Evolutionary conservation across 2,888 invertebrate genomes (phyloP).

Genomic region (Conus canariensis): DNA sequence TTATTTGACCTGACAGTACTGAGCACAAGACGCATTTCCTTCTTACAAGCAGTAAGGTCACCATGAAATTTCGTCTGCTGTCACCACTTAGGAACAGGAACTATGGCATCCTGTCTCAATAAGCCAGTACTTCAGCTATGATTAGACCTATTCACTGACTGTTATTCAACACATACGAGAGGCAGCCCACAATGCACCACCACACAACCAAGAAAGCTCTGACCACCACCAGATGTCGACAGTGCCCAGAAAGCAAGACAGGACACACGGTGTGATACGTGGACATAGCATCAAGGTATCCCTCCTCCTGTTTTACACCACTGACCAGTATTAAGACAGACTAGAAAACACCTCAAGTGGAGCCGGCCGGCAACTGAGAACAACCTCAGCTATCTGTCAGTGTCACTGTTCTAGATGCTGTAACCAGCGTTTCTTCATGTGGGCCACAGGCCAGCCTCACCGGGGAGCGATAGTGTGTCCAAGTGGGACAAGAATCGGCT

Average conservation of each 20-base stretch:
- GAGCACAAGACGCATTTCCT: background rate
- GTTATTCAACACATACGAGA: background rate
- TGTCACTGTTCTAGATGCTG: background rate
- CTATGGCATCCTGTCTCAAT: slow-evolving; percentile 24
- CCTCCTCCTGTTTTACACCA: background rate
- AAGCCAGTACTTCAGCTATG: slow-evolving; percentile 14
- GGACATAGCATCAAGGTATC: background rate
- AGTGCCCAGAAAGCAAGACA: background rate
- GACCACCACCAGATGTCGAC: background rate
- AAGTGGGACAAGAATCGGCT: background rate
- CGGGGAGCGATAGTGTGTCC: background rate
- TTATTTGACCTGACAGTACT: background rate
- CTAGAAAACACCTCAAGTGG: background rate
- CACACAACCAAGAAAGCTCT: background rate
- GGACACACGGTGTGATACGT: background rate
- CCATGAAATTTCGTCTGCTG: background rate
- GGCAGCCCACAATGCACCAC: background rate
- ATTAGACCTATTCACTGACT: slow-evolving; percentile 3
- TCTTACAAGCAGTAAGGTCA: background rate
- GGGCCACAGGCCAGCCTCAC: background rate
- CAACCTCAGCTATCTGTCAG: background rate
- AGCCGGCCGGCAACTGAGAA: background rate
- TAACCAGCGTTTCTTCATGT: background rate
- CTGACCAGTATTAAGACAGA: background rate
- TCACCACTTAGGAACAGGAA: slow-evolving; percentile 8